These are phyloP conservation scores for Eupeodes latifasciatus DNA, from an alignment of 2,888 invertebrate genomes.

Conservation along the genomic window DNA sequence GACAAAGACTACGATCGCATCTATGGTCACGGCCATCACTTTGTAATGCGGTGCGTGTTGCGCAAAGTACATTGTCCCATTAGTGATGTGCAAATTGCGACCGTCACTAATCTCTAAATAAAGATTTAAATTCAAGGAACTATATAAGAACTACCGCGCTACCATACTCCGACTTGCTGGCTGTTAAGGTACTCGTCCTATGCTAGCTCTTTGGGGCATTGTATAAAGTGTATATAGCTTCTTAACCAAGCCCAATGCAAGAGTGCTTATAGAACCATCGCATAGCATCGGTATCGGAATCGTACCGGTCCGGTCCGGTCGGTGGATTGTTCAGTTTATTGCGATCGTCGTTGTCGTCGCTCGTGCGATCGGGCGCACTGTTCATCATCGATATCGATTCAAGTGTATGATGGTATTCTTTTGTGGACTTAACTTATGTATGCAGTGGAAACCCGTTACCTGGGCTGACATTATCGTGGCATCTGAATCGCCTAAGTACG, in stretches of 20 bases:
- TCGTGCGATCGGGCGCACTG: slow-evolving; percentile 66
- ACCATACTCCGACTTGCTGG: too few species aligned
- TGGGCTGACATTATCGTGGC: slow-evolving; percentile 69
- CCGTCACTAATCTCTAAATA: slow-evolving; percentile 76
- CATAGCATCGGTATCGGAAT: too few species aligned
- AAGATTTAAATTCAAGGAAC: slow-evolving; percentile 74
- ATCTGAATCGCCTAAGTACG: slow-evolving; percentile 73
- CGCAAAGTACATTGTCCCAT: slow-evolving; percentile 74
- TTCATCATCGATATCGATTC: slow-evolving; percentile 68
- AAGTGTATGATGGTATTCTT: slow-evolving; percentile 40
- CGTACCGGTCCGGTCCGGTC: too few species aligned
- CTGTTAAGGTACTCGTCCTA: too few species aligned
- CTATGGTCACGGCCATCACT: slow-evolving; percentile 71
- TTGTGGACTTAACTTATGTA: slow-evolving; percentile 15
- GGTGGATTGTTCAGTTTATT: neutral
- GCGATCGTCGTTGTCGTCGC: neutral
- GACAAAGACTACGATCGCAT: slow-evolving; percentile 27
- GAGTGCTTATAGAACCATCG: too few species aligned
- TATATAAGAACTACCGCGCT: slow-evolving; percentile 17
- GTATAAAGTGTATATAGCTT: neutral
- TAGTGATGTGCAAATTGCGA: slow-evolving; percentile 76
- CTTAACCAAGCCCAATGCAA: neutral
- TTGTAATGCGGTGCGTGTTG: slow-evolving; percentile 70
- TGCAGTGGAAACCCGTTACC: slow-evolving; percentile 50
- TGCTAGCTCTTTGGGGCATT: neutral